Base-by-base conservation (phyloP, 2,888 invertebrate species). In the Anoncus sp. region DNA sequence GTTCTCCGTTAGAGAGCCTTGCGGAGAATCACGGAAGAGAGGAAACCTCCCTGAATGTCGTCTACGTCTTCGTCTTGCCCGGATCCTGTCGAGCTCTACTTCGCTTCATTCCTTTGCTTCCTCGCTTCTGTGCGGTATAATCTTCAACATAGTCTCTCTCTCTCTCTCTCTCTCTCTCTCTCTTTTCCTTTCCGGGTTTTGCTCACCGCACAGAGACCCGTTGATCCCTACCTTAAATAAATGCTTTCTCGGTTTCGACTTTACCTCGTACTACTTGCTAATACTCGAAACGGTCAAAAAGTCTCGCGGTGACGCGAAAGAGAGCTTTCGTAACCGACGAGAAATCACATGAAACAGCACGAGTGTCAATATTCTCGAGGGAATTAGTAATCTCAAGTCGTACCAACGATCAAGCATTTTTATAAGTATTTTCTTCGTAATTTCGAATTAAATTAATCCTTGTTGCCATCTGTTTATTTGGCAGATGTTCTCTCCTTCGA, bases 151-250 rank as follows among this genome's bases (percentile, higher is more conserved):
- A 86, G 85, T 87, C 86, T 86, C 87, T 86, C 20, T n/a, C 40
- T n/a, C 49, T 63, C 72, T 47, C 53, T 55, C 49, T 63, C 72
- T 47, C 53, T 87, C 86, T 86, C 86, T 86, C 53, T 65, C 65
- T 40, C 55, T 57, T 65, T 72, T 57, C 20, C 74, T 62, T 63
- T 51, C 38, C 51, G 49, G 67, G 57, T 51, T 84, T 85, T 67
- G 57, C 75, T 73, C 69, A 70, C 77, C 74, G 63, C 76, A 75
- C 47, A 40, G 84, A 81, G 85, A 86, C 85, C 84, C 86, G 86
- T 82, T 88, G 87, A 90, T 90, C 90, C 86, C 84, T 76, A 81
- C 84, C 88, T 89, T 90, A 87, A 89, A 89, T 89, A 90, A 90
- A 89, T 88, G 88, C 87, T 86, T 85, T 83, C 87, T 85, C 79